phyloP scores from a whole-genome alignment of 2,888 invertebrate species.

The Drosophila neonasuta region DNA sequence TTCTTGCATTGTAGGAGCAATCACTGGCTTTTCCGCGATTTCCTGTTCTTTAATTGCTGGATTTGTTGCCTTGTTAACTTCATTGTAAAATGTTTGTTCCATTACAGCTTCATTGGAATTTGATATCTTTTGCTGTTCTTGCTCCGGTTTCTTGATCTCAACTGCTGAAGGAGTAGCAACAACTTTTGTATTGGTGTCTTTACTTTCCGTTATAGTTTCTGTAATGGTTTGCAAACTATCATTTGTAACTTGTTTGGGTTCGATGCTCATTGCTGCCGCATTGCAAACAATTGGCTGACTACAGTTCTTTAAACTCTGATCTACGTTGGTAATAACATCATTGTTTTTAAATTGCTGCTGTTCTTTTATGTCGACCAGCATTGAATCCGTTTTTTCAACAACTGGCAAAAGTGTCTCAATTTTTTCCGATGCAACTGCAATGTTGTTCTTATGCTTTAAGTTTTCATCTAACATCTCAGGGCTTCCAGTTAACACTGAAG shows the following conservation, averaged over 20 bases:
- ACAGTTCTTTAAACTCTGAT: conserved; percentile 18
- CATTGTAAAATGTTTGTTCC: conserved; percentile 23
- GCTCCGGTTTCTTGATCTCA: conserved; percentile 15
- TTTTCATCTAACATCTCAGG: conserved; percentile 13
- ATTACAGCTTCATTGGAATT: conserved; percentile 1
- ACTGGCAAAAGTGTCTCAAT: conserved; percentile 15
- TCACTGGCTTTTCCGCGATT: conserved; percentile 16
- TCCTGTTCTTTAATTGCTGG: conserved; percentile 14
- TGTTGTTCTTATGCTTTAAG: not conserved
- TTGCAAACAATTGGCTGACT: not conserved
- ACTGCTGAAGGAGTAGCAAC: not conserved
- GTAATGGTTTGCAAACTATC: conserved; percentile 9
- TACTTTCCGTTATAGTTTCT: conserved; percentile 1
- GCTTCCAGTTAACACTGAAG: conserved; percentile 7
- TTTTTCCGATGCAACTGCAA: not conserved
- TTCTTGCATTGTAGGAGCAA: conserved; percentile 18
- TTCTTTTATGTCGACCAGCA: conserved; percentile 1
- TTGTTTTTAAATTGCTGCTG: not conserved
- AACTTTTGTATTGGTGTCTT: conserved; percentile 3
- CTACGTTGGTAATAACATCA: conserved; percentile 1
- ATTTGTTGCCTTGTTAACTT: conserved; percentile 17
- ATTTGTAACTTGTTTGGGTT: not conserved
- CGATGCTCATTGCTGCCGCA: not conserved
- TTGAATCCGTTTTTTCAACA: conserved; percentile 30
- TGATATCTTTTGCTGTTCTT: conserved; percentile 3